Evolutionary conservation across 2,797 vertebrate species (phyloP), one percentile per base, ranked within the genome.

Genomic region (Chaunax sp.): DNA sequence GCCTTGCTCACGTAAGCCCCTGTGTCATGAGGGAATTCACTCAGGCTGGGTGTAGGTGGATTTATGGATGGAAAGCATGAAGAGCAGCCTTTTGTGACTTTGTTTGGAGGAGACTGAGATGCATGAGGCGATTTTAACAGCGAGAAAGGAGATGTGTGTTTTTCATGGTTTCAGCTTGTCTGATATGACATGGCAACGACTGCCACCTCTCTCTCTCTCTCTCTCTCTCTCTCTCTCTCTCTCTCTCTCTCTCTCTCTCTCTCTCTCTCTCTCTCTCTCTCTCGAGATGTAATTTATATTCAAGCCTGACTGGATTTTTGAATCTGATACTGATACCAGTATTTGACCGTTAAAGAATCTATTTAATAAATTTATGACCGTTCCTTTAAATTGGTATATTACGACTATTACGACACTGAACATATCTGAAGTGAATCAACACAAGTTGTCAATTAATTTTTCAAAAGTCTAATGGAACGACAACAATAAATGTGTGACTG

Each of bases 11-110:
- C 85, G 62, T 92, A 89, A 90, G 85, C 87, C 74, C n/a, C 70
- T 11, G 81, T 92, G 89, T 91, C 90, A 87, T 82, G 90, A 91
- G 89, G 86, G 80, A 86, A 82, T 70, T 80, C 85, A 71, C 78
- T 90, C 75, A 77, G 84, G 81, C 79, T 74, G 62, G 75, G 72
- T 84, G 90, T 90, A 87, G 90, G 87, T 89, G 89, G 88, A 87
- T 87, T 77, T 81, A 71, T 88, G 86, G 85, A 87, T 78, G 70
- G 81, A 75, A 76, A 77, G 73, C 75, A 66, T 58, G 74, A 69
- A 81, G 73, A 85, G 78, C 82, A 66, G 78, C 72, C 75, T 78
- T 84, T 86, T 86, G 69, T 89, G 86, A 90, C 78, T 86, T 86
- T 83, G 64, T 78, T 74, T 83, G 59, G 50, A 69, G 61, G 33